Evolutionary conservation across 2,113 vertebrate genomes (phyloP).

Genomic region (Hippocampus guttulatus): DNA sequence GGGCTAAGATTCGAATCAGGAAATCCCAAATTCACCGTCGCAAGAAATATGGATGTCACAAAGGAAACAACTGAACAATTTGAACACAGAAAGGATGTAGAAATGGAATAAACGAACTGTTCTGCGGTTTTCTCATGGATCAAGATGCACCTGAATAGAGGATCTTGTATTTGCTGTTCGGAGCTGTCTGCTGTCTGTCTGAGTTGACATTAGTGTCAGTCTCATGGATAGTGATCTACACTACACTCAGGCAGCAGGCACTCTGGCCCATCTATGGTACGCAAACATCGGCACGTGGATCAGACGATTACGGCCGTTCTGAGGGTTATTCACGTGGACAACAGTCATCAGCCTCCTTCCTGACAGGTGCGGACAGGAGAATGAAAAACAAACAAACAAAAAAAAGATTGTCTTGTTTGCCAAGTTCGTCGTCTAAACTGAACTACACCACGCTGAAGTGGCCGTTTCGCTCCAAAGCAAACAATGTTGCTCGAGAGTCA

Average conservation of each 20-base stretch:
- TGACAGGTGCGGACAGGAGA: slow-evolving; percentile 7
- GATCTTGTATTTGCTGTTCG: not conserved
- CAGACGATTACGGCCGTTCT: slow-evolving; percentile 21
- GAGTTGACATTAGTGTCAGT: slow-evolving; percentile 15
- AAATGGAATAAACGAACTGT: not conserved
- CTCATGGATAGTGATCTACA: slow-evolving; percentile 49
- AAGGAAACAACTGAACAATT: too few species aligned
- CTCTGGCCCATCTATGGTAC: slow-evolving; percentile 41
- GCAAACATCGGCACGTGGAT: slow-evolving; percentile 46
- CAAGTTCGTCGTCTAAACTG: not conserved
- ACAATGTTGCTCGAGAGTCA: slow-evolving; percentile 11
- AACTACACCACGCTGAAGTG: not conserved
- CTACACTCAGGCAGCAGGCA: slow-evolving; percentile 36
- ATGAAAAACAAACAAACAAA: not conserved
- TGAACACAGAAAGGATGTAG: too few species aligned
- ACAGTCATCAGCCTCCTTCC: slow-evolving; percentile 9
- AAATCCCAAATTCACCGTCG: too few species aligned
- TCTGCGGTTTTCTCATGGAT: not conserved
- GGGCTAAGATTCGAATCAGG: too few species aligned
- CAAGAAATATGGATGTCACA: too few species aligned
- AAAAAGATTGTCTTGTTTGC: not conserved
- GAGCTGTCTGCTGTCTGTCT: slow-evolving; percentile 3
- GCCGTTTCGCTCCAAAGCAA: not conserved
- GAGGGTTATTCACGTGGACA: slow-evolving; percentile 26
- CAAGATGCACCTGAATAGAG: not conserved